Evolutionary conservation across 23 tunicate species (phyloP).

Genomic region (Styela plicata): DNA sequence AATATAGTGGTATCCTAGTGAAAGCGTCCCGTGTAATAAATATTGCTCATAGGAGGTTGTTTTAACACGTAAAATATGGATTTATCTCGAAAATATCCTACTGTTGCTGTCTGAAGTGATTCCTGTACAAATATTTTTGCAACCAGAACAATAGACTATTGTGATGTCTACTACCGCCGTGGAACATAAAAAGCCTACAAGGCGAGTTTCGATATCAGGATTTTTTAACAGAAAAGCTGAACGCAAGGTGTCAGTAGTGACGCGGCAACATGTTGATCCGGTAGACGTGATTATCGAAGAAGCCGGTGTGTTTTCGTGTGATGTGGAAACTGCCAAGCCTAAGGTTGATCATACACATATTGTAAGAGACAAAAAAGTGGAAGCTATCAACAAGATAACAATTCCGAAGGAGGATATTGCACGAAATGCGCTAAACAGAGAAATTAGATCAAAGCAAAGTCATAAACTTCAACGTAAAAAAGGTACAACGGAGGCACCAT

Average conservation of each 20-base stretch:
- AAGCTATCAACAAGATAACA: constrained; percentile 2
- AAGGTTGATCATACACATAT: constrained; percentile 5
- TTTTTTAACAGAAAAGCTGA: constrained; percentile 19
- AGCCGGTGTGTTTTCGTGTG: constrained; percentile 4
- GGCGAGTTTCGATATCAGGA: constrained; percentile 34
- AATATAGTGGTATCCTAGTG: no score
- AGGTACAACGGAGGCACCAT: constrained; percentile 1
- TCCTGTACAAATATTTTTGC: background rate
- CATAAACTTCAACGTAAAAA: background rate
- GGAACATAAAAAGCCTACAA: constrained; percentile 19
- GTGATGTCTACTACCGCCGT: constrained; percentile 15
- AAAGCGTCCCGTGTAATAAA: no score
- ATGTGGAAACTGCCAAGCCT: background rate
- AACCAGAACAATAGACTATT: background rate
- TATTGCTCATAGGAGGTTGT: no score
- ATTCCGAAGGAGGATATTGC: background rate
- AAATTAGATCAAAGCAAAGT: background rate
- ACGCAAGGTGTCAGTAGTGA: constrained; percentile 28
- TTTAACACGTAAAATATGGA: no score
- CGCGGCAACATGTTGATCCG: constrained; percentile 4
- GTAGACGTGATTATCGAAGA: constrained; percentile 26
- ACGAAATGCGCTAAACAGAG: constrained; percentile 10
- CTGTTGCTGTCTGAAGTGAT: background rate
- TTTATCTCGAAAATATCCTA: no score
- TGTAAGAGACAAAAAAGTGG: constrained; percentile 16